A percentile compares a stretch with the other conserved stretches of the same genome.
Conservation (phyloP, 2,888 invertebrate species). For the Graphium colonna region DNA sequence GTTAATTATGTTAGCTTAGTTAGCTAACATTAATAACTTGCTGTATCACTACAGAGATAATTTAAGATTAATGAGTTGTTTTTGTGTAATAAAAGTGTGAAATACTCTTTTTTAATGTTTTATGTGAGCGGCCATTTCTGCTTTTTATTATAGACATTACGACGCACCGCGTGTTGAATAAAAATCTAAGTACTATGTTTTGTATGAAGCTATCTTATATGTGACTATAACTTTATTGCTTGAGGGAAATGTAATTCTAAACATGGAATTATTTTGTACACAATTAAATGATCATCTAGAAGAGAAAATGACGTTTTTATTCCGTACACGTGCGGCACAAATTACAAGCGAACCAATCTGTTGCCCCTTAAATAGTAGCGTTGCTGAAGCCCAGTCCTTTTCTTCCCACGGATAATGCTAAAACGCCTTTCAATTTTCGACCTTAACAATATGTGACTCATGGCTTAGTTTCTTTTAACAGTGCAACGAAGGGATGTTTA, state of each 20-base stretch:
- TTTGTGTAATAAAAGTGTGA: too few relatives aligned
- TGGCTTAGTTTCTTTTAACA: constrained; percentile 3
- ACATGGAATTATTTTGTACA: background rate
- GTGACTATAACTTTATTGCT: too few relatives aligned
- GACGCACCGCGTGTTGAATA: too few relatives aligned
- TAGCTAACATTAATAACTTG: too few relatives aligned
- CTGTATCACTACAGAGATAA: too few relatives aligned
- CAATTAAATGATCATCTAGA: constrained; percentile 13
- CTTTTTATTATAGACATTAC: background rate
- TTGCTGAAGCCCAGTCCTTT: constrained; percentile 57
- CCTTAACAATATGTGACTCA: background rate
- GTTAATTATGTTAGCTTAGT: too few relatives aligned
- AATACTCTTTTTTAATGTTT: too few relatives aligned
- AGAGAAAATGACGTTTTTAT: constrained; percentile 33
- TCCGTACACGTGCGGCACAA: constrained; percentile 58
- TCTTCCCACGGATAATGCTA: constrained; percentile 43
- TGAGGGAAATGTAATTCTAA: background rate
- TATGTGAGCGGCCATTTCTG: background rate
- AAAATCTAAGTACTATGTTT: too few relatives aligned
- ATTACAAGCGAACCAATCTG: constrained; percentile 65
- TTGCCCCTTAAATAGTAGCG: constrained; percentile 58
- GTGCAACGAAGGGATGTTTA: constrained; percentile 18
- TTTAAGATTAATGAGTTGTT: too few relatives aligned
- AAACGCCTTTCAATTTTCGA: background rate
- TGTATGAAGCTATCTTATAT: too few relatives aligned